phyloP scores from a whole-genome alignment of 2,888 invertebrate species.

The Schrankia costaestrigalis region DNA sequence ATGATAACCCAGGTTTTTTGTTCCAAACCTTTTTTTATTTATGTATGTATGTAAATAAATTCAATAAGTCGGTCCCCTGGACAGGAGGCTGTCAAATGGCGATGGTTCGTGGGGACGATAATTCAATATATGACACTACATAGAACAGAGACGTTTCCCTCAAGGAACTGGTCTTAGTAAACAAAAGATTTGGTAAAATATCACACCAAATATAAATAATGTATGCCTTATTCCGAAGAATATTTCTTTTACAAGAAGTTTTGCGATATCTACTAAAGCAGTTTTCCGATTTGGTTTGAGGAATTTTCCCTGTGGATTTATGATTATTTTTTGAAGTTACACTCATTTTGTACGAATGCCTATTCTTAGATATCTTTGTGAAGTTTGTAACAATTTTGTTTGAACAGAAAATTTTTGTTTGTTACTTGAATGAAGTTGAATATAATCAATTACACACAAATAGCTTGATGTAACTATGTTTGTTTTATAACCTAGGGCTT shows the following conservation, averaged over 20 bases:
- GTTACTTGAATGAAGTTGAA: too few species aligned
- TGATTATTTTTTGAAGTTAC: constrained; percentile 14
- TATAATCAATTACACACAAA: too few species aligned
- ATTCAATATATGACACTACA: constrained; percentile 50
- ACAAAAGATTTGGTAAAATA: constrained; percentile 44
- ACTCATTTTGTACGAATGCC: background rate
- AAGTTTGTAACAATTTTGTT: constrained; percentile 1
- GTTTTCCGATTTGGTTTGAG: constrained; percentile 21
- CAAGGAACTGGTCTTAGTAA: constrained; percentile 39
- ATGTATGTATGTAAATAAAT: constrained; percentile 58
- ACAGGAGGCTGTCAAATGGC: constrained; percentile 48
- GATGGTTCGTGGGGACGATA: constrained; percentile 44
- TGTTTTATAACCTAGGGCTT: too few species aligned
- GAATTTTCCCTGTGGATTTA: constrained; percentile 15
- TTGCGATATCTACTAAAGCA: constrained; percentile 21
- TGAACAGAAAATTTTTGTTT: too few species aligned
- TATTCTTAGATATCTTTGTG: background rate
- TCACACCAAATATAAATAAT: constrained; percentile 46
- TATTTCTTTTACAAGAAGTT: constrained; percentile 37
- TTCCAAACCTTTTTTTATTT: constrained; percentile 36
- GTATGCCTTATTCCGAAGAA: constrained; percentile 35
- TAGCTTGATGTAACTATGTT: too few species aligned
- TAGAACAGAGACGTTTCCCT: constrained; percentile 32
- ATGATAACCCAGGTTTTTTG: constrained; percentile 29
- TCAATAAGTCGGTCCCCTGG: constrained; percentile 54